These are phyloP conservation scores for Diabrotica virgifera DNA, from an alignment of 1,140 invertebrate genomes.

Conservation along the genomic window DNA sequence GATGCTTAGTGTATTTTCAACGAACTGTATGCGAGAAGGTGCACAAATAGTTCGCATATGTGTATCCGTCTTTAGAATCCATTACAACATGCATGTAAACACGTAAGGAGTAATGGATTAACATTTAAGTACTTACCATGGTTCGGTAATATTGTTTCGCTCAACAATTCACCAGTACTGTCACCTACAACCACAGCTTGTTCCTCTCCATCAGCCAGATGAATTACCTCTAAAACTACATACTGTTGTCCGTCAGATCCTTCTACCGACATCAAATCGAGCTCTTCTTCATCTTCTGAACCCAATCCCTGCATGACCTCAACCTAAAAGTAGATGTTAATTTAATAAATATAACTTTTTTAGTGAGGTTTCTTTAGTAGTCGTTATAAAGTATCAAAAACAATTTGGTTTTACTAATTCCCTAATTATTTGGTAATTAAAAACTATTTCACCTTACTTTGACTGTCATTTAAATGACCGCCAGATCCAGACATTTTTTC, in stretches of 20 bases:
- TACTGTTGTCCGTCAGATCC: conserved; percentile 80
- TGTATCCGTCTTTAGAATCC: not conserved
- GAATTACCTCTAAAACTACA: conserved; percentile 82
- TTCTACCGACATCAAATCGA: conserved; percentile 60
- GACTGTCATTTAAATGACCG: no score
- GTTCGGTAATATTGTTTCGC: conserved; percentile 44
- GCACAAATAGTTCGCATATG: not conserved
- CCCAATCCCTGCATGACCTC: conserved; percentile 52
- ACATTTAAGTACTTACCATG: conserved; percentile 38
- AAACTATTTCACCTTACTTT: no score
- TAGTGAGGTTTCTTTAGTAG: no score
- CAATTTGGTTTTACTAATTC: no score
- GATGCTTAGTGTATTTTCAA: no score
- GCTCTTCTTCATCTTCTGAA: conserved; percentile 58
- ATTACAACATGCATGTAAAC: not conserved
- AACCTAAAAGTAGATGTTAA: conserved; percentile 27
- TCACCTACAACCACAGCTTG: conserved; percentile 41
- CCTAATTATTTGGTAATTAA: no score
- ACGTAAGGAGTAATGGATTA: no score
- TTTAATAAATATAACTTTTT: no score
- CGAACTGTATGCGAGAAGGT: no score
- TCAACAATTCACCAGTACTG: conserved; percentile 37
- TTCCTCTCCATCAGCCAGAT: conserved; percentile 67
- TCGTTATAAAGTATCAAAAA: no score
- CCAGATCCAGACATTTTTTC: no score